Evolutionary conservation across 2,113 vertebrate species (phyloP).

Genomic region (Rhinolophus ferrumequinum): DNA sequence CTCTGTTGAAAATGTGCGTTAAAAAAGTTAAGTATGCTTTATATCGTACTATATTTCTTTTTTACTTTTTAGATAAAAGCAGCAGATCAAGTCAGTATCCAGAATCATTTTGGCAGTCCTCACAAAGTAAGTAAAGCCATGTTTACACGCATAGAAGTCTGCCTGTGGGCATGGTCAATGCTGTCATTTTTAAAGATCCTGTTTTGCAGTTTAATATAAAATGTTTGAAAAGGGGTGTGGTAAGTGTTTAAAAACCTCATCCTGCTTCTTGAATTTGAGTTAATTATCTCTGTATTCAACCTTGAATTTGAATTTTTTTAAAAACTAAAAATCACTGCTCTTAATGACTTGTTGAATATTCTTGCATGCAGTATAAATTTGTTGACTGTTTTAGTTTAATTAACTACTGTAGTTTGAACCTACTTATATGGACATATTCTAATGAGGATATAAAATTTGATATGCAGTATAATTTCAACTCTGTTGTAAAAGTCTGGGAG

Average conservation of each 20-base stretch:
- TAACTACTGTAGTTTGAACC: neutral
- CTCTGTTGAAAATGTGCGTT: neutral
- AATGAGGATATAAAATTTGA: slow-evolving; percentile 10
- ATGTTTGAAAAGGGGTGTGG: neutral
- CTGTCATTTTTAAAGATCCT: neutral
- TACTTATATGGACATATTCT: neutral
- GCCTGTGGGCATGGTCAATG: neutral
- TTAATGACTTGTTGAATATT: neutral
- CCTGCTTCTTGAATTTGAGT: slow-evolving; percentile 19
- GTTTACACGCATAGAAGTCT: neutral
- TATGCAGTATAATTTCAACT: neutral
- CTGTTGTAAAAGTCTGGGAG: neutral
- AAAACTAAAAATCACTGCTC: neutral
- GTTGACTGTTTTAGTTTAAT: slow-evolving; percentile 15
- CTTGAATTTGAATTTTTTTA: slow-evolving; percentile 24
- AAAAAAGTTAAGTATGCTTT: slow-evolving; percentile 3
- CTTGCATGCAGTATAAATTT: neutral
- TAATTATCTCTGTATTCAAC: neutral
- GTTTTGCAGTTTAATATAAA: slow-evolving; percentile 40
- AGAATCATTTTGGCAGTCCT: slow-evolving; percentile 47
- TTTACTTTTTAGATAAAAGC: slow-evolving; percentile 62
- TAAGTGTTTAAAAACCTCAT: neutral
- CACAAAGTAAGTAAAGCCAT: slow-evolving; percentile 53
- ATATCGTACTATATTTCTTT: neutral
- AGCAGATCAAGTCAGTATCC: neutral